Evolutionary conservation across 1,140 invertebrate genomes (phyloP), one percentile per base, ranked within the genome.

Genomic region (Atopsyche davidsoni): DNA sequence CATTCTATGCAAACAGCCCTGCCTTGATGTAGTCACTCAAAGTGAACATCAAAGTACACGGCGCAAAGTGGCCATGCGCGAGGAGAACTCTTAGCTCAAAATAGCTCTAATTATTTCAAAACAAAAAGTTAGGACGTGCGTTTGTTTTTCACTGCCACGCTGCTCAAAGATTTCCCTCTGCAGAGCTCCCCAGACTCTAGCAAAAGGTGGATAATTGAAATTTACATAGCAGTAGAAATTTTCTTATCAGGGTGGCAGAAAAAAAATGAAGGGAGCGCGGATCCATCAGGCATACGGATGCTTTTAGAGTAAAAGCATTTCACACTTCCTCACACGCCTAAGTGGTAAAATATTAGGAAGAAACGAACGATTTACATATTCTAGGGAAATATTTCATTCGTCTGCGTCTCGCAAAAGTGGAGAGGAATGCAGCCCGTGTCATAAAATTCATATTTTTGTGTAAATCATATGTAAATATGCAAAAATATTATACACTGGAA

Each of bases 231-330:
- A 36, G 46, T 48, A 47, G 38, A 38, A 51, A 46, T 50, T 41
- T 48, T 51, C 47, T 22, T 40, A 28, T 10, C 22, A 24, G 16
- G 46, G 34, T 42, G 47, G 25, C 11, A 23, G 39, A 40, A 25
- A 10, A 40, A 40, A 40, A 45, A 25, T 10, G 7, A 16, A 25
- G 24, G 25, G 16, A 19, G 11, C 28, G 18, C 19, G 23, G 38
- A n/a, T n/a, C n/a, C n/a, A n/a, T n/a, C n/a, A 28, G 48, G 22
- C 25, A 11, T 24, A 21, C 9, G 18, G 21, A 44, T 18, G 53
- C 53, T 55, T 55, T 55, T 55, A 55, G 53, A 51, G 34, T 55
- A 46, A 55, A 55, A 55, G 53, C 53, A 55, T 55, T 55, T 42
- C 48, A 45, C 44, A 55, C 45, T 51, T 51, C 31, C 44, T 34